Conservation (phyloP, 2,888 invertebrate species). For the Dynastes hyllus region DNA sequence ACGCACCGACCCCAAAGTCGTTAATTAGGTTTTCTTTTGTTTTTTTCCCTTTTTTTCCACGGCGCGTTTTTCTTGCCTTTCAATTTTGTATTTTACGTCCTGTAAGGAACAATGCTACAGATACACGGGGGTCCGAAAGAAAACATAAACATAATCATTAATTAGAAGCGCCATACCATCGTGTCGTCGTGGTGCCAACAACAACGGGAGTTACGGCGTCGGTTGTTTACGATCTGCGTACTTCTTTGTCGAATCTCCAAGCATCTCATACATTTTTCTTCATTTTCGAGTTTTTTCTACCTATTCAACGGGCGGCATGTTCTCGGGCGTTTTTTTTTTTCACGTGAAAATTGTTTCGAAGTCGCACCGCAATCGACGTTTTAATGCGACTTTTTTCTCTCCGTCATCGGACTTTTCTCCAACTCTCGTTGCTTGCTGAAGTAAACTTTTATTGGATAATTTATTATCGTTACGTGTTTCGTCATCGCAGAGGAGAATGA, state of each 20-base stretch:
- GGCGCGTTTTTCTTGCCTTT: slow-evolving; percentile 5
- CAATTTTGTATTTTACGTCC: slow-evolving; percentile 31
- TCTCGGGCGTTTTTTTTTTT: background rate
- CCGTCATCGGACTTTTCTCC: background rate
- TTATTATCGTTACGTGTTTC: slow-evolving; percentile 26
- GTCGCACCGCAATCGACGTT: slow-evolving; percentile 30
- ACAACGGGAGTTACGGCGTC: background rate
- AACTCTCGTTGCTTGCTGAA: background rate
- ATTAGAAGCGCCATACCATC: slow-evolving; percentile 17
- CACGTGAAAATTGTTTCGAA: slow-evolving; percentile 27
- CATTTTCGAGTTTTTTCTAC: slow-evolving; percentile 22
- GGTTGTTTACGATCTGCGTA: slow-evolving; percentile 24
- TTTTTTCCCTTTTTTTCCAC: slow-evolving; percentile 6
- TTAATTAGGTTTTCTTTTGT: slow-evolving; percentile 40
- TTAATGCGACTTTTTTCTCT: slow-evolving; percentile 24
- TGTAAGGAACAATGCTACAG: slow-evolving; percentile 28
- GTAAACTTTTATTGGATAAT: slow-evolving; percentile 39
- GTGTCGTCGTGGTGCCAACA: background rate
- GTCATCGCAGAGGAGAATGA: background rate
- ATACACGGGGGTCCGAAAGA: slow-evolving; percentile 25
- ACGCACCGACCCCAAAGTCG: slow-evolving; percentile 29
- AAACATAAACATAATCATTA: slow-evolving; percentile 47
- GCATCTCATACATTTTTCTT: slow-evolving; percentile 5
- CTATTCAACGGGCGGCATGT: background rate
- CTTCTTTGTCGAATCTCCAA: slow-evolving; percentile 5